Base-by-base conservation (phyloP, 2,888 invertebrate species). In the Pandemis corylana region DNA sequence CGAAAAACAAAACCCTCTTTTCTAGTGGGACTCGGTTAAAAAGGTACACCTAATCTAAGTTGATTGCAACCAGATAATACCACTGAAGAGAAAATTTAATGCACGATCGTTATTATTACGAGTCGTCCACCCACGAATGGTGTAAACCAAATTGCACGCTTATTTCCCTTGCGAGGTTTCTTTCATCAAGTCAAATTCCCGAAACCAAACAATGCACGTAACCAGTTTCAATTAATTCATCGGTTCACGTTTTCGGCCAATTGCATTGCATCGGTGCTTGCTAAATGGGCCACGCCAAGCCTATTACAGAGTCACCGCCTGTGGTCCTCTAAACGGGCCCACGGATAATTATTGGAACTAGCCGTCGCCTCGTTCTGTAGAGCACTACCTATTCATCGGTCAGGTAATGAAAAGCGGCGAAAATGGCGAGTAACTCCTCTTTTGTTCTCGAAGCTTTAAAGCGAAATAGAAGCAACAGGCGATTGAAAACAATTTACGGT, bases 291-390 rank as follows among this genome's bases (percentile, higher is more conserved):
- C 56, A 36, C 53, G 63, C 68, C 62, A 53, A 72, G 67, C 67
- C 68, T 49, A 68, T 68, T 64, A 68, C 41, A 68, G 63, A 68
- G 68, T 73, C 68, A 56, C 72, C 72, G 63, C 68, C 68, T 56
- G 72, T 15, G 72, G 68, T 63, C 62, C 63, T 53, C 63, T 67
- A 56, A 68, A 68, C 68, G 53, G 71, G 3, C 15, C 51, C 53
- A 20, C 51, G 56, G 72, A 73, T 73, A 73, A 73, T 73, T 68
- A 73, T 68, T 20, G 68, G 68, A 61, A 46, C 72, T 68, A 68
- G 72, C 72, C 63, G 63, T 68, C 63, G 63, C 68, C 68, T 72
- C 72, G 68, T 64, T 68, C 68, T 59, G 44, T 62, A 15, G 41
- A 13, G 56, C 46, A 59, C 68, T 49, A 68, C 59, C 56, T 65